Conservation (phyloP, 2,797 vertebrate species). For the Remorina albescens region DNA sequence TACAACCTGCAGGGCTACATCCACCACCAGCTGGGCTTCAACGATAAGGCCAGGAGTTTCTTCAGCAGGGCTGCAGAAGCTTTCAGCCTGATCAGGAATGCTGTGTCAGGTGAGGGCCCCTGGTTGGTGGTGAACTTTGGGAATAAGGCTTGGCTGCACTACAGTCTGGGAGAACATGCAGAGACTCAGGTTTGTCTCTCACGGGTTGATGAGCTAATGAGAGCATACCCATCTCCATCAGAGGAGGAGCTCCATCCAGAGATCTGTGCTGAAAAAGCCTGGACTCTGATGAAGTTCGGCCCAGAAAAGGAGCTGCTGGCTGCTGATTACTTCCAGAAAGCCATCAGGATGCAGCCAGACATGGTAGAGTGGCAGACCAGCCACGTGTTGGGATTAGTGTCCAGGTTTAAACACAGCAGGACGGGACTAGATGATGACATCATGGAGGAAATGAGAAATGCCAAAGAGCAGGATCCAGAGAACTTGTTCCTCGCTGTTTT, state of each 20-base stretch:
- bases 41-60: slow-evolving; percentile 26
- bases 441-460: slow-evolving; percentile 38
- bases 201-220: slow-evolving; percentile 43
- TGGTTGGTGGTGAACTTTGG: slow-evolving; percentile 73
- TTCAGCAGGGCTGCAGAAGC: slow-evolving; percentile 58
- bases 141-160: slow-evolving; percentile 72
- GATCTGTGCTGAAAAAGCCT: slow-evolving; percentile 69
- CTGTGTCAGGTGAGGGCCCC: slow-evolving; percentile 54
- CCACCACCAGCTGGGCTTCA: slow-evolving; percentile 40
- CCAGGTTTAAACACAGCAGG: rapidly evolving
- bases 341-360: slow-evolving; percentile 63
- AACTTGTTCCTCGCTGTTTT: slow-evolving; percentile 52
- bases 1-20: slow-evolving; percentile 69
- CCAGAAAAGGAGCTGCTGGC: not conserved
- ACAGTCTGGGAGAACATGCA: slow-evolving; percentile 29
- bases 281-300: slow-evolving; percentile 65
- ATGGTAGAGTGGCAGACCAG: slow-evolving; percentile 63
- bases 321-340: slow-evolving; percentile 56
- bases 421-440: not conserved
- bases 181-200: slow-evolving; percentile 41
- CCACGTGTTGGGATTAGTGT: slow-evolving; percentile 19
- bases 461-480: slow-evolving; percentile 60
- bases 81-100: slow-evolving; percentile 47
- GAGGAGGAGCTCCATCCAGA: slow-evolving; percentile 55
- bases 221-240: slow-evolving; percentile 34